A percentile compares a stretch with the other conserved stretches of the same genome.
These are phyloP conservation scores for Mystacides longicornis DNA, from an alignment of 2,888 invertebrate species.

Conservation along the genomic window DNA sequence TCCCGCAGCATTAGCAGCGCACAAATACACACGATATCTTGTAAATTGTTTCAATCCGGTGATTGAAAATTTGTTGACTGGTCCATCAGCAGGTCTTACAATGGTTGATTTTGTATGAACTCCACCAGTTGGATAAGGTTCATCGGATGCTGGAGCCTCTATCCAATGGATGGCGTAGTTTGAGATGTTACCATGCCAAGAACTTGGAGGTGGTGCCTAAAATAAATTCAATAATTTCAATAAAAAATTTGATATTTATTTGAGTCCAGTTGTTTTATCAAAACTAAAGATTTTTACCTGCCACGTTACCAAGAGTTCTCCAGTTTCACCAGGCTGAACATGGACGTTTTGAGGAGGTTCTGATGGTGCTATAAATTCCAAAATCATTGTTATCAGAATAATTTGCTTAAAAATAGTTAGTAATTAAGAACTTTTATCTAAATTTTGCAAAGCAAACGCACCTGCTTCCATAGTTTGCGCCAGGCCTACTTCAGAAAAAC, in stretches of 20 bases:
- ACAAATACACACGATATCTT: slow-evolving; percentile 4
- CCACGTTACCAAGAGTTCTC: slow-evolving; percentile 67
- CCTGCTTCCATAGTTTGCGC: slow-evolving; percentile 67
- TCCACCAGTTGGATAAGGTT: slow-evolving; percentile 5
- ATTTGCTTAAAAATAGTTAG: not conserved
- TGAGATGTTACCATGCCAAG: slow-evolving; percentile 69
- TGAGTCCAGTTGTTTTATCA: no score
- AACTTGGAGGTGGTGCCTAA: slow-evolving; percentile 58
- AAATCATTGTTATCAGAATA: not conserved
- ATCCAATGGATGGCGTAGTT: slow-evolving; percentile 72
- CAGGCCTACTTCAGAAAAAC: slow-evolving; percentile 55
- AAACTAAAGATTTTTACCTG: slow-evolving; percentile 48
- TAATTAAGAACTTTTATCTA: not conserved
- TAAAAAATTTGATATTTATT: no score
- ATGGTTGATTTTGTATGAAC: slow-evolving; percentile 4
- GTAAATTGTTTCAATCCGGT: slow-evolving; percentile 5
- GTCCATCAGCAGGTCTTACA: not conserved
- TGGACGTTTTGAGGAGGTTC: slow-evolving; percentile 66
- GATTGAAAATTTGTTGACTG: slow-evolving; percentile 7
- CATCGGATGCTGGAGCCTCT: slow-evolving; percentile 32
- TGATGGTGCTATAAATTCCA: slow-evolving; percentile 51
- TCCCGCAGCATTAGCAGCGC: slow-evolving; percentile 5
- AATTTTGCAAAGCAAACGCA: slow-evolving; percentile 28
- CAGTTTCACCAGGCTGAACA: slow-evolving; percentile 62
- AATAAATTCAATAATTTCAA: not conserved